Conservation (phyloP, 1,140 invertebrate species). For the Trachymyrmex septentrionalis region DNA sequence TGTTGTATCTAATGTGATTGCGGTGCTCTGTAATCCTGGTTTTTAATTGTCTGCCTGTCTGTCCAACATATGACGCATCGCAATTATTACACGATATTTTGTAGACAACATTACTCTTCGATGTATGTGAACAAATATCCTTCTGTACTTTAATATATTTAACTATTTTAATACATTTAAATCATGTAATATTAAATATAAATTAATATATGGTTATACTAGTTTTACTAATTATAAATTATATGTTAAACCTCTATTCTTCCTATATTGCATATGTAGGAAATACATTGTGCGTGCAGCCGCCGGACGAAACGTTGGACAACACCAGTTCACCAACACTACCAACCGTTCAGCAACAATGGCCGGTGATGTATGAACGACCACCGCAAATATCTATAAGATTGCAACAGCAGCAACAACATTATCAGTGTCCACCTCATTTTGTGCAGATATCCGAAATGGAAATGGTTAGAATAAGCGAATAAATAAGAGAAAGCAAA, state of each 20-base stretch:
- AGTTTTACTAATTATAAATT: no score
- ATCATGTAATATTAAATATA: not conserved
- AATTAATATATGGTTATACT: not conserved
- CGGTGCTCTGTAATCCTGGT: no score
- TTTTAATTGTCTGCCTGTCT: no score
- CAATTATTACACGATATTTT: no score
- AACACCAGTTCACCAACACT: slow-evolving; percentile 71
- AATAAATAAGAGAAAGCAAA: not conserved
- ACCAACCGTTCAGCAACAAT: slow-evolving; percentile 74
- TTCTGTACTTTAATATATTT: no score
- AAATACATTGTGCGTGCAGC: slow-evolving; percentile 82
- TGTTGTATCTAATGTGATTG: no score
- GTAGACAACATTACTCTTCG: no score
- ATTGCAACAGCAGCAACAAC: slow-evolving; percentile 77
- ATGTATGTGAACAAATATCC: no score
- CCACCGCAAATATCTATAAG: slow-evolving; percentile 74
- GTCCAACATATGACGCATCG: no score
- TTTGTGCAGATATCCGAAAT: slow-evolving; percentile 85
- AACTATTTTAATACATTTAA: not conserved
- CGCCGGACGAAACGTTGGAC: slow-evolving; percentile 79
- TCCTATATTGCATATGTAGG: slow-evolving; percentile 69
- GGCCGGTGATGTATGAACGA: slow-evolving; percentile 76
- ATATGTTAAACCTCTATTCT: not conserved
- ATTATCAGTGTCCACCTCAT: slow-evolving; percentile 85
- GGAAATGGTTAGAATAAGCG: slow-evolving; percentile 79